These are phyloP conservation scores for Cossypha caffra DNA, from an alignment of 2,797 vertebrate genomes.

Conservation along the genomic window DNA sequence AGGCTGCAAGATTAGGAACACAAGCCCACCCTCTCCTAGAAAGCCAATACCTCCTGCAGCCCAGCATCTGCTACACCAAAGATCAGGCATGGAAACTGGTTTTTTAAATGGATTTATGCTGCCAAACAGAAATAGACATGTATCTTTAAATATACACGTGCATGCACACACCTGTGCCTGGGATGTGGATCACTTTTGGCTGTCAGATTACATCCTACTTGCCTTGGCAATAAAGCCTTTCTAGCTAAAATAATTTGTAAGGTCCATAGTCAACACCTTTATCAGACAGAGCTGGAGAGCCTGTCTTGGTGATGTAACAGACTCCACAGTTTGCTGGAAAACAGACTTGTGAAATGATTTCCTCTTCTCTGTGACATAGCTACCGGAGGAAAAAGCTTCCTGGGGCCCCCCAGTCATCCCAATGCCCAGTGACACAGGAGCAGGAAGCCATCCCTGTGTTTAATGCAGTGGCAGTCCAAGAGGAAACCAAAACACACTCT, in stretches of 20 bases:
- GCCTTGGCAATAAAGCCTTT: background rate
- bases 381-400: background rate
- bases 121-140: background rate
- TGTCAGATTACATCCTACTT: background rate
- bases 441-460: background rate
- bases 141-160: background rate
- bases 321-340: background rate
- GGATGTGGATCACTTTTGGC: background rate
- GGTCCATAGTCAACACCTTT: background rate
- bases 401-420: background rate
- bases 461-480: background rate
- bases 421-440: rapidly evolving
- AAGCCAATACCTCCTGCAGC: background rate
- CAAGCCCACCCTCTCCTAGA: background rate
- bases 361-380: background rate
- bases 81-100: background rate
- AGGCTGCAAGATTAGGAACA: background rate
- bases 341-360: background rate
- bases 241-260: background rate
- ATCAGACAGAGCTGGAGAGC: background rate
- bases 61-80: background rate
- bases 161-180: rapidly evolving
- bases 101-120: background rate
- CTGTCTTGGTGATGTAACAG: background rate
- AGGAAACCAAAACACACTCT: background rate